Evolutionary conservation across 2,113 vertebrate genomes (phyloP).

Genomic region (Gambusia holbrooki): DNA sequence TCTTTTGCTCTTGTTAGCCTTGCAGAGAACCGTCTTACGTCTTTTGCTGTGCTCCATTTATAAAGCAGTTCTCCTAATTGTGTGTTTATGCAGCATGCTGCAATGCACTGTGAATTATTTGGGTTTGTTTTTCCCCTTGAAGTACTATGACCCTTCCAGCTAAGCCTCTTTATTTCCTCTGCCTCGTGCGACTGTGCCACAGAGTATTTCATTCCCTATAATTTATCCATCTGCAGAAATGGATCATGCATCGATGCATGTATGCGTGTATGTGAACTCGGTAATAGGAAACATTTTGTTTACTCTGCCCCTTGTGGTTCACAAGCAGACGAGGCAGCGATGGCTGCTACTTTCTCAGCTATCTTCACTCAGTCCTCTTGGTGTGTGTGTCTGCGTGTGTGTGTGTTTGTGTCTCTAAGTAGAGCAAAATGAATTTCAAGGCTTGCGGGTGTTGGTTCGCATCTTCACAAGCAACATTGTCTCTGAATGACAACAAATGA

Average conservation of each 20-base stretch:
- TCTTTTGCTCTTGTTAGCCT: constrained; percentile 28
- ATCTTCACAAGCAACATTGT: not conserved
- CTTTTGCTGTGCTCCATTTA: constrained; percentile 40
- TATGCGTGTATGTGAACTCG: constrained; percentile 11
- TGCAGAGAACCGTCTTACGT: constrained; percentile 37
- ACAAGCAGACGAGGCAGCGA: constrained; percentile 59
- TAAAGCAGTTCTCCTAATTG: constrained; percentile 48
- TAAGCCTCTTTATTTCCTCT: constrained; percentile 68
- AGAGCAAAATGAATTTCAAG: constrained; percentile 36
- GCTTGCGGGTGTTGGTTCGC: constrained; percentile 12
- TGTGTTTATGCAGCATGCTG: constrained; percentile 56
- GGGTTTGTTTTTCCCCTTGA: constrained; percentile 53
- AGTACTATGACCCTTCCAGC: constrained; percentile 52
- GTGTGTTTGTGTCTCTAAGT: constrained; percentile 7
- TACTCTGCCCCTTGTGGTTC: constrained; percentile 58
- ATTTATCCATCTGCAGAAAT: constrained; percentile 70
- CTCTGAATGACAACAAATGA: constrained; percentile 20
- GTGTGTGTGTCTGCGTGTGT: constrained; percentile 15
- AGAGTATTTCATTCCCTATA: constrained; percentile 56
- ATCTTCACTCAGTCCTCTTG: constrained; percentile 44
- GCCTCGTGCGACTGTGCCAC: constrained; percentile 42
- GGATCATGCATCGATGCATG: constrained; percentile 29
- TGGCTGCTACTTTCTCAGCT: constrained; percentile 57
- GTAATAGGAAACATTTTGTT: constrained; percentile 64
- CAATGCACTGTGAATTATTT: constrained; percentile 64